Evolutionary conservation across 37 sponge, comb jelly and placozoan genomes (phyloP), one percentile per base, ranked within the genome.

Genomic region (Spongilla lacustris): DNA sequence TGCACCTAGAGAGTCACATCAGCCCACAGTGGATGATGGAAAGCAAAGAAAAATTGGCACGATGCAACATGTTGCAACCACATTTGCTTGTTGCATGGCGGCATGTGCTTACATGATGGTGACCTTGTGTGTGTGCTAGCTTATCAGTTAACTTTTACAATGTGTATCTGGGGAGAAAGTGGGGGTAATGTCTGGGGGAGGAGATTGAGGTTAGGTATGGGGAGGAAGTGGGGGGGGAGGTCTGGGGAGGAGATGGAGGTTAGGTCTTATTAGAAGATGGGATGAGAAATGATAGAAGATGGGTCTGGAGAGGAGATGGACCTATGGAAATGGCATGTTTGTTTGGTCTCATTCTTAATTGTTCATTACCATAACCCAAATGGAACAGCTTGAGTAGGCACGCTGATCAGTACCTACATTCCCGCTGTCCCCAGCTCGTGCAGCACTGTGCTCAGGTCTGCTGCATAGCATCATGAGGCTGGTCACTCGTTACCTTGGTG

Each of bases 391-490:
- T 35, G 29, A 46, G 75, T n/a, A 24, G 27, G 71, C 46, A 4
- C 8, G 46, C 46, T 10, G 8, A 46, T 10, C 8, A 10, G 46
- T 46, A 8, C 1, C 32, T 70, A 77, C 19, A 67, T 77, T 77
- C n/a, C 24, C 0, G 1, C 58, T 17, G 21, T 17, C 58, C 58
- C 66, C n/a, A 77, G 79, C 66, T 23, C 32, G 66, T 23, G 17
- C 32, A 29, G 17, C 46, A 58, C n/a, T 38, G 66, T 58, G 13
- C 70, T 17, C 46, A 28, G 50, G 28, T 50, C 80, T 92, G 31
- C 78, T 89, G 28, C 89, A 89, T 32, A 75, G 81, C 33, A 48
- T 91, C 9, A 27, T 91, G 23, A 85, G 86, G 68, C 74, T 37
- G n/a, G 74, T 86, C 25, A 28, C 76, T 23, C 80, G 58, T 67